Conservation (phyloP, 2,113 vertebrate species). For the Crocuta crocuta region DNA sequence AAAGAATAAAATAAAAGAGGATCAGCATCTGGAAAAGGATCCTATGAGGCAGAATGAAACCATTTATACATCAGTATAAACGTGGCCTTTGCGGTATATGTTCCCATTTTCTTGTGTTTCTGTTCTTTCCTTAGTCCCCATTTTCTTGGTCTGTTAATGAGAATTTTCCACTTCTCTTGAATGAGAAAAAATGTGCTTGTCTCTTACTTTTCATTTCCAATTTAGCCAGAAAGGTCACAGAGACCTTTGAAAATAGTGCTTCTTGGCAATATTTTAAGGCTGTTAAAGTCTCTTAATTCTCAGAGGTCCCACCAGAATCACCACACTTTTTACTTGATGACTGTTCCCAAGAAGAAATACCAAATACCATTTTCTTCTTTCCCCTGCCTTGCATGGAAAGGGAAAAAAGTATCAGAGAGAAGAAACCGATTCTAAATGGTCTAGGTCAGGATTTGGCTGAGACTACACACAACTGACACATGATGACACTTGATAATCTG, state of each 20-base stretch:
- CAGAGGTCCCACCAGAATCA: neutral
- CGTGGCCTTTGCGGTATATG: neutral
- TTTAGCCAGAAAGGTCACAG: constrained; percentile 75
- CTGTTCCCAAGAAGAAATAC: constrained; percentile 36
- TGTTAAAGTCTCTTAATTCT: constrained; percentile 64
- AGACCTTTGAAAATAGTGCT: constrained; percentile 70
- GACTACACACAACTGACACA: neutral
- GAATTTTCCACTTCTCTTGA: constrained; percentile 52
- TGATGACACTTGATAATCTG: neutral
- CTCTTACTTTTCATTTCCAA: constrained; percentile 74
- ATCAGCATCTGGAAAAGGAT: neutral
- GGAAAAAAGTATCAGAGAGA: neutral
- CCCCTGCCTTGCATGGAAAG: neutral
- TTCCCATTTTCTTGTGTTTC: neutral
- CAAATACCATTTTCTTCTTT: neutral
- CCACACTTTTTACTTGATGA: constrained; percentile 43
- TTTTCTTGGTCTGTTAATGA: constrained; percentile 54
- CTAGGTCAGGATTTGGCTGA: constrained; percentile 27
- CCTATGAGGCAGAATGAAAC: neutral
- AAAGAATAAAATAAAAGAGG: neutral
- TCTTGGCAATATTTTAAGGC: constrained; percentile 62
- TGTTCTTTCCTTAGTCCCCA: constrained; percentile 4
- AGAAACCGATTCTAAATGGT: constrained; percentile 19
- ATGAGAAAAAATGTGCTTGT: constrained; percentile 58
- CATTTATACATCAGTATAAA: neutral